A percentile compares a stretch with the other conserved stretches of the same genome.
phyloP scores from a whole-genome alignment of 30 jellyfish, hydroid and myxozoan species.

The Aurelia aurita complex sp. Pacific region DNA sequence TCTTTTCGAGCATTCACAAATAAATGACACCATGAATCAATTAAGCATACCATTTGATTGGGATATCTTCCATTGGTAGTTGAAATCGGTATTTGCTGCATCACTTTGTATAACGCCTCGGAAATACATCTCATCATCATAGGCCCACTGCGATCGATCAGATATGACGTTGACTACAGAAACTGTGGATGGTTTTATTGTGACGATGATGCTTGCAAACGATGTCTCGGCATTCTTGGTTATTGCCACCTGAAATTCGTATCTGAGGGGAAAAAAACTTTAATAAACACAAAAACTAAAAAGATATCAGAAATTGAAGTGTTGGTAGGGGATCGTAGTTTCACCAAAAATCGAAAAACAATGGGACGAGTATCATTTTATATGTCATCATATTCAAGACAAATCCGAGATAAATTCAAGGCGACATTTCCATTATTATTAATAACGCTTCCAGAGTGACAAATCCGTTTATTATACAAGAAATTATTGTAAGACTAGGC shows the following conservation, averaged over 20 bases:
- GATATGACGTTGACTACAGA: slow-evolving; percentile 30
- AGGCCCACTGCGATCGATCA: neutral
- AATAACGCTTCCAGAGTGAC: too few species aligned
- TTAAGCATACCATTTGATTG: slow-evolving; percentile 26
- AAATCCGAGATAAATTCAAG: too few species aligned
- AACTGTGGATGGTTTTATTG: neutral
- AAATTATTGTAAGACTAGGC: too few species aligned
- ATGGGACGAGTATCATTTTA: too few species aligned
- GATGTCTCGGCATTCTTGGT: neutral
- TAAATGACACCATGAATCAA: neutral
- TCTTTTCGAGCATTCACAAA: too few species aligned
- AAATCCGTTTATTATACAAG: too few species aligned
- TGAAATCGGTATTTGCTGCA: neutral
- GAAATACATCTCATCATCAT: neutral
- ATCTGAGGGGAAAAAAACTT: slow-evolving; percentile 1
- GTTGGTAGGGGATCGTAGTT: too few species aligned
- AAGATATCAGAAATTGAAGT: too few species aligned
- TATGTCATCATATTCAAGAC: too few species aligned
- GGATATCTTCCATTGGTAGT: slow-evolving; percentile 27
- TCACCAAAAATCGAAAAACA: too few species aligned
- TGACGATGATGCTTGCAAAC: slow-evolving; percentile 34
- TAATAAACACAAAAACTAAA: too few species aligned
- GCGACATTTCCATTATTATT: too few species aligned
- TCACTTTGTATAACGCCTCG: slow-evolving; percentile 20
- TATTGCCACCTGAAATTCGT: slow-evolving; percentile 22